Evolutionary conservation across 2,888 invertebrate genomes (phyloP).

Genomic region (Meteorus colon): DNA sequence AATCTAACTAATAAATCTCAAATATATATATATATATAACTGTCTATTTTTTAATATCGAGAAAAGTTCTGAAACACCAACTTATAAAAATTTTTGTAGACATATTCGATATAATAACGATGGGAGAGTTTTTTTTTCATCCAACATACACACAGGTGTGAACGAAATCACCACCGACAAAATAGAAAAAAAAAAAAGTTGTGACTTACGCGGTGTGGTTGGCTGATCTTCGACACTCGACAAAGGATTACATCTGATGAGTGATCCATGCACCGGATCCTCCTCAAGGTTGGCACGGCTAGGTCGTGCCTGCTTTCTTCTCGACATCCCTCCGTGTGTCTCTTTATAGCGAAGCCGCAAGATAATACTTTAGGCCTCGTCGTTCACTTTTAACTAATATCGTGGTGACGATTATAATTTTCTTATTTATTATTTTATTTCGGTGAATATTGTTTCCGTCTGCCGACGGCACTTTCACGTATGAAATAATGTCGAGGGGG

Average conservation of each 20-base stretch:
- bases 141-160: slow-evolving; percentile 6
- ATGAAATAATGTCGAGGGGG: slow-evolving; percentile 9
- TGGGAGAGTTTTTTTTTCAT: background rate
- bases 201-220: slow-evolving; percentile 63
- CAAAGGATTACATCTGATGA: slow-evolving; percentile 63
- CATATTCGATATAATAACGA: background rate
- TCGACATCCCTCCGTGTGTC: slow-evolving; percentile 68
- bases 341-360: background rate
- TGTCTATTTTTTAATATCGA: background rate
- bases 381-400: no score
- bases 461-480: slow-evolving; percentile 20
- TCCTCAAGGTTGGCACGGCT: slow-evolving; percentile 73
- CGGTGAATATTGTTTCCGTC: slow-evolving; percentile 11
- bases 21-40: background rate
- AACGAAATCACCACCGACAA: background rate
- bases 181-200: slow-evolving; percentile 9
- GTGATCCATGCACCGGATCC: slow-evolving; percentile 69
- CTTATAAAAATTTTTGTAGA: background rate
- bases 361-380: slow-evolving; percentile 2
- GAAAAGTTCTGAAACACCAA: background rate
- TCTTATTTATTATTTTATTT: background rate
- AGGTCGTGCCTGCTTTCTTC: slow-evolving; percentile 73
- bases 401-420: background rate
- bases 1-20: slow-evolving; percentile 6
- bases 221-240: slow-evolving; percentile 60